Conservation (phyloP, 2,797 vertebrate species). For the Etheostoma nigrum region DNA sequence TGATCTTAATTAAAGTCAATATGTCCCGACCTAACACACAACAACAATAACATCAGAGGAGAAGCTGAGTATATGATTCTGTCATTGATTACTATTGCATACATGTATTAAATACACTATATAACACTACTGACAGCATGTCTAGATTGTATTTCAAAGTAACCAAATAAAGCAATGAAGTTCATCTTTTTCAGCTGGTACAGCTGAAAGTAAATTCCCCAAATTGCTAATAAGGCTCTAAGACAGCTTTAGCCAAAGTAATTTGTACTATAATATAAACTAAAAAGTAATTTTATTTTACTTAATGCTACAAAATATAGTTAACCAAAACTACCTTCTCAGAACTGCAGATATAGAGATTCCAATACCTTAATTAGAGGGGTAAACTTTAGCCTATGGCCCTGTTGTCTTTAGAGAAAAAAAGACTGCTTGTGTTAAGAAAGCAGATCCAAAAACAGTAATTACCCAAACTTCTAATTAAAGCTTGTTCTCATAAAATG, state of each 20-base stretch:
- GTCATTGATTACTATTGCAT: no score
- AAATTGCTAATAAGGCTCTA: background rate
- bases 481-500: constrained; percentile 38
- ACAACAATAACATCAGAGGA: no score
- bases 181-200: background rate
- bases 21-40: no score
- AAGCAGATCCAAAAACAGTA: constrained; percentile 35
- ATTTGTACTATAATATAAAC: background rate
- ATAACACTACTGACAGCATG: no score
- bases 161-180: background rate
- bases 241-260: background rate
- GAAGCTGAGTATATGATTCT: no score
- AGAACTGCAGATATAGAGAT: background rate
- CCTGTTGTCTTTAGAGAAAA: constrained; percentile 16
- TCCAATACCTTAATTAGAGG: constrained; percentile 17
- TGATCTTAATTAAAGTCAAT: no score
- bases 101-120: no score
- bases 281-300: background rate
- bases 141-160: background rate
- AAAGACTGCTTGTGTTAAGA: constrained; percentile 22
- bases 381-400: constrained; percentile 5
- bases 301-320: background rate
- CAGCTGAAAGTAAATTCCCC: background rate
- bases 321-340: background rate
- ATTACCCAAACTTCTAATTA: constrained; percentile 51